Evolutionary conservation across 1,140 invertebrate species (phyloP), one percentile per base, ranked within the genome.

Genomic region (Gerris buenoi): DNA sequence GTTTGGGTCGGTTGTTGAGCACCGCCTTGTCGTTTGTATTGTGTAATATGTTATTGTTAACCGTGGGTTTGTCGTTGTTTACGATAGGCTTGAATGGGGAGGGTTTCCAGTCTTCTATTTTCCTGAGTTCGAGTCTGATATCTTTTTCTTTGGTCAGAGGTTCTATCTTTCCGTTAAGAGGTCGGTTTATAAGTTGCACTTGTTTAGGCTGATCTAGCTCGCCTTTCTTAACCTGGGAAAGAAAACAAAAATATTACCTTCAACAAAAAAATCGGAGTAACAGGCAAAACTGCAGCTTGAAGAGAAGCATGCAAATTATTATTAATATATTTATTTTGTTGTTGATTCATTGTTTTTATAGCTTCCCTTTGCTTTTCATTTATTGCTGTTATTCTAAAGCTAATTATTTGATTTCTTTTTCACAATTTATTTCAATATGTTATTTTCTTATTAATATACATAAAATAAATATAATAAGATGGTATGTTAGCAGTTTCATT

Each of bases 131-230:
- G 3, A 71, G 65, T 64, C 70, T 62, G 5, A 71, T 46, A 66
- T 71, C 70, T 57, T 67, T 70, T 22, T 68, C 56, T 46, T 46
- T 46, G 13, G 18, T 15, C 25, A 64, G 62, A 28, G 46, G 57
- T 46, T 25, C 63, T 29, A 62, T 29, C 62, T 70, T 70, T 22
- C 71, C 71, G 58, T 72, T 72, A 13, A 70, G n/a, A 23, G 68
- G 71, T 62, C 65, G 64, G 18, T 65, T 67, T 2, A 70, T 58
- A n/a, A 73, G 61, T 65, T 72, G 68, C 1, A 72, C 71, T 62
- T 69, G 68, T 68, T 67, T 69, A 3, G 72, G 72, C 33, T 72
- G 70, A 62, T 73, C 71, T 14, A 72, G 25, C 23, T 68, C 65
- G 14, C 67, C 67, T 69, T 60, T 66, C 29, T 65, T 63, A 23